Evolutionary conservation across 2,888 invertebrate species (phyloP).

Genomic region (Rapana venosa): DNA sequence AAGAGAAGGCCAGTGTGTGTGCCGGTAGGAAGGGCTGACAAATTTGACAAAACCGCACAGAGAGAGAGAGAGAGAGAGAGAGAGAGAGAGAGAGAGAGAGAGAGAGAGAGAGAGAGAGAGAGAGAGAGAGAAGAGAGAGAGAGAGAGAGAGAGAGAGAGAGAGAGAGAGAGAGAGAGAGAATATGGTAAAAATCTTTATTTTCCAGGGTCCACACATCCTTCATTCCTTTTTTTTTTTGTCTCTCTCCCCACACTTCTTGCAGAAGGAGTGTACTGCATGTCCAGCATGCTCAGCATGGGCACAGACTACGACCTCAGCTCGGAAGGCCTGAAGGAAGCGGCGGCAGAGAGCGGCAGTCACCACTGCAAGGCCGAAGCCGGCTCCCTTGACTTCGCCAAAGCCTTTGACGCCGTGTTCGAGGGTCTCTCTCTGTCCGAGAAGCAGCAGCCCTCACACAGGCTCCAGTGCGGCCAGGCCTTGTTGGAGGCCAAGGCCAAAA

Average conservation of each 20-base stretch:
- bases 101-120: too few species aligned
- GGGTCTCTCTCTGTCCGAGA: conserved; percentile 50
- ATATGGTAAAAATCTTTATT: too few species aligned
- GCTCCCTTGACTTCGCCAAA: conserved; percentile 85
- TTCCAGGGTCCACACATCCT: background rate
- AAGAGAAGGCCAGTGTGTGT: too few species aligned
- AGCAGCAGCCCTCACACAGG: conserved; percentile 51
- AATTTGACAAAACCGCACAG: too few species aligned
- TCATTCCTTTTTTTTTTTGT: too few species aligned
- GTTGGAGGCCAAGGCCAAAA: conserved; percentile 58
- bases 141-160: too few species aligned
- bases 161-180: too few species aligned
- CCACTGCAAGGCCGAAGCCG: conserved; percentile 84
- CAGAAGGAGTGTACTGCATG: conserved; percentile 80
- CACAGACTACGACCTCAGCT: conserved; percentile 85
- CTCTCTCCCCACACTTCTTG: conserved; percentile 19
- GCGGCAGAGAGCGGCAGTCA: conserved; percentile 82
- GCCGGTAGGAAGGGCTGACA: too few species aligned
- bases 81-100: too few species aligned
- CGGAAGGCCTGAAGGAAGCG: conserved; percentile 83
- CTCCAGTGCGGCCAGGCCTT: conserved; percentile 62
- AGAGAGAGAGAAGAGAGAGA: too few species aligned
- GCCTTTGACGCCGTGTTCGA: conserved; percentile 73
- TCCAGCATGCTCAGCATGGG: conserved; percentile 86
- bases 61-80: too few species aligned